These are phyloP conservation scores for Amphibalanus amphitrite DNA, from an alignment of 1,140 invertebrate genomes.

Conservation along the genomic window DNA sequence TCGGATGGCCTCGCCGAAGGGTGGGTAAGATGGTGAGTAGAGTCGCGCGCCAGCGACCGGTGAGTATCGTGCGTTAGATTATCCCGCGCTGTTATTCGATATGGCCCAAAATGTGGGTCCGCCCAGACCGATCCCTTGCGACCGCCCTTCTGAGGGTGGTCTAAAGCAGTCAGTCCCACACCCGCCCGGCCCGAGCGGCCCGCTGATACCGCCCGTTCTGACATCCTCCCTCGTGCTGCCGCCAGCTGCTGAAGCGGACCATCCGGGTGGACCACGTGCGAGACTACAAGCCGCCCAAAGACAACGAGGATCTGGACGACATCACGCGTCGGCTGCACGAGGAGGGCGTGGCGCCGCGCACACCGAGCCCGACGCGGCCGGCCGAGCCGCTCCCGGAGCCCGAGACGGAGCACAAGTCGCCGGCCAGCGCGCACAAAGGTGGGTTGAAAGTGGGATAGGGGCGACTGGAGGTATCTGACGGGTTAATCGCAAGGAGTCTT, in stretches of 20 bases:
- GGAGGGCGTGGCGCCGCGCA: slow-evolving; percentile 36
- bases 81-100: too few species aligned
- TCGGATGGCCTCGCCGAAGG: too few species aligned
- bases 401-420: neutral
- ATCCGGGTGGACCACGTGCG: slow-evolving; percentile 87
- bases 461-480: too few species aligned
- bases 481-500: too few species aligned
- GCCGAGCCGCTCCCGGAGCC: neutral
- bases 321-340: slow-evolving; percentile 51
- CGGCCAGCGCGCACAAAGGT: neutral
- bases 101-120: too few species aligned
- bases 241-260: slow-evolving; percentile 47
- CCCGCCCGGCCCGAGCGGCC: too few species aligned
- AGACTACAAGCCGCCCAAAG: slow-evolving; percentile 84
- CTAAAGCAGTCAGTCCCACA: too few species aligned
- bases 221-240: slow-evolving; percentile 4
- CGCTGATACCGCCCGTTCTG: neutral
- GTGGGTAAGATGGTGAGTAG: neutral
- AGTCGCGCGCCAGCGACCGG: too few species aligned
- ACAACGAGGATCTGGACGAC: slow-evolving; percentile 61
- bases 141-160: too few species aligned
- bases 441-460: too few species aligned
- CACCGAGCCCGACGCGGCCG: neutral
- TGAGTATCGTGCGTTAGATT: too few species aligned
- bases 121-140: too few species aligned